Evolutionary conservation across 2,113 vertebrate genomes (phyloP).

Genomic region (Chaetura pelagica): DNA sequence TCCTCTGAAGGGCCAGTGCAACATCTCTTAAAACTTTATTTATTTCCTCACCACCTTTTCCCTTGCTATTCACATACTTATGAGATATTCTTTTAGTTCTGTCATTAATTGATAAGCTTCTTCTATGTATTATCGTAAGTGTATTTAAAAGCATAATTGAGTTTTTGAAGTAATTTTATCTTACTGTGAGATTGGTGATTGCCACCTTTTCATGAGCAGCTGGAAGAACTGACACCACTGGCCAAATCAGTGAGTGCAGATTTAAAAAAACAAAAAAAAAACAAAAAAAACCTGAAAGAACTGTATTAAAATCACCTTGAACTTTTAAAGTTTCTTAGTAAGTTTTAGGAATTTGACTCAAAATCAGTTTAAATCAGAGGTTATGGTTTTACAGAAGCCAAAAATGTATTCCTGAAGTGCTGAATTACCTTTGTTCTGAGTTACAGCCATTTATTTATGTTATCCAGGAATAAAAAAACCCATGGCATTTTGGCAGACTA

Average conservation of each 20-base stretch:
- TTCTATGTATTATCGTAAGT: accelerated
- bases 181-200: accelerated
- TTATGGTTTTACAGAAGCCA: not conserved
- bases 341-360: not conserved
- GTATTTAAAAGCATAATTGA: not conserved
- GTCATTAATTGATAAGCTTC: not conserved
- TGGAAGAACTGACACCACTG: not conserved
- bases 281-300: not conserved
- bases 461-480: not conserved
- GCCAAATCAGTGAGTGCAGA: not conserved
- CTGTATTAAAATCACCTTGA: not conserved
- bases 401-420: not conserved
- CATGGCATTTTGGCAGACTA: not conserved
- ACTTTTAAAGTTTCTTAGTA: not conserved
- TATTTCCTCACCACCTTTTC: not conserved
- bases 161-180: not conserved
- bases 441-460: not conserved
- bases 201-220: not conserved
- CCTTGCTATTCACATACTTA: accelerated
- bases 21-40: not conserved
- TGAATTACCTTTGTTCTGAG: not conserved
- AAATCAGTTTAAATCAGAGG: not conserved
- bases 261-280: not conserved
- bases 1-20: not conserved
- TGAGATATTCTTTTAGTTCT: not conserved